Evolutionary conservation across 2,888 invertebrate species (phyloP).

Genomic region (Hofmannophila pseudospretella): DNA sequence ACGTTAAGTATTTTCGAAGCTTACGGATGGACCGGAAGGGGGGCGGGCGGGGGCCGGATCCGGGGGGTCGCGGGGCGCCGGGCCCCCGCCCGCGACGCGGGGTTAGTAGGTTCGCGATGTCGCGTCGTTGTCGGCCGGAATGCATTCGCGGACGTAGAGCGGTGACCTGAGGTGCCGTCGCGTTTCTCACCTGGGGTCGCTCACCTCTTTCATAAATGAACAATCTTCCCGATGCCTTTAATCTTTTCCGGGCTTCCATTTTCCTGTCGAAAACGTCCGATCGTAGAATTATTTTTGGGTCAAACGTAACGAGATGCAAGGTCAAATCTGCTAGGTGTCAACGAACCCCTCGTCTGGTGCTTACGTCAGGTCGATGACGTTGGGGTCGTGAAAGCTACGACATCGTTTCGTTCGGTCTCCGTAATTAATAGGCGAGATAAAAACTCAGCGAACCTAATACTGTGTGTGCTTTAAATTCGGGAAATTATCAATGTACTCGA

Average conservation of each 20-base stretch:
- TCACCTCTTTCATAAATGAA: constrained; percentile 49
- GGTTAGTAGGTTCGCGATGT: constrained; percentile 77
- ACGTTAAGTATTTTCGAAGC: constrained; percentile 68
- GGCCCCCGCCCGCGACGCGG: constrained; percentile 67
- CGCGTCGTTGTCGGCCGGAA: constrained; percentile 75
- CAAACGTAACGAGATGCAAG: constrained; percentile 63
- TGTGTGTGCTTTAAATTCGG: constrained; percentile 19
- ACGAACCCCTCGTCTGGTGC: constrained; percentile 68
- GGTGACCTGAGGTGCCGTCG: constrained; percentile 73
- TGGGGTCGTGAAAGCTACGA: constrained; percentile 43
- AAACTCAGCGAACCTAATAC: constrained; percentile 13
- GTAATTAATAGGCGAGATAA: constrained; percentile 14
- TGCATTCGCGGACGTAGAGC: constrained; percentile 76
- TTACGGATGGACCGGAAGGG: constrained; percentile 70
- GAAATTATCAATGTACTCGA: constrained; percentile 1
- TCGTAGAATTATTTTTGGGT: constrained; percentile 51
- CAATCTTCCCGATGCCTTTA: constrained; percentile 21
- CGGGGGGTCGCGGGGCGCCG: constrained; percentile 72
- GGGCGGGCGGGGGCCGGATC: constrained; percentile 48
- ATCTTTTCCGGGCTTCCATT: constrained; percentile 24
- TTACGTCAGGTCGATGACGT: constrained; percentile 72
- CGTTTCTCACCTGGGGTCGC: constrained; percentile 67
- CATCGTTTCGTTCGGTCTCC: constrained; percentile 14
- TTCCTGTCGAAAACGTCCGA: constrained; percentile 17
- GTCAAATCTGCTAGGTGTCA: constrained; percentile 68